Evolutionary conservation across 1,140 invertebrate species (phyloP), one percentile per base, ranked within the genome.

Genomic region (Lutraria rhynchaena): DNA sequence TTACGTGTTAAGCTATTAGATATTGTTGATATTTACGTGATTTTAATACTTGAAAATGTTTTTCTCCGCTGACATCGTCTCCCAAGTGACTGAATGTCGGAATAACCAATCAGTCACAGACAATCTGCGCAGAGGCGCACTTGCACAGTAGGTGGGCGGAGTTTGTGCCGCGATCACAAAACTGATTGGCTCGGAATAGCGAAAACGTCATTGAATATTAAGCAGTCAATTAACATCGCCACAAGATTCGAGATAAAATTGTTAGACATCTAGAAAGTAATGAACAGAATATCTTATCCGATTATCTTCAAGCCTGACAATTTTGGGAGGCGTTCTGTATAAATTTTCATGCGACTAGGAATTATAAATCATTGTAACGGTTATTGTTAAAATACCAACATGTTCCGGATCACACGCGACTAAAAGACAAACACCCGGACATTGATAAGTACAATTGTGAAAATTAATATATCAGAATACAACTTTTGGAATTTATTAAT

Each of bases 201-300:
- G 41, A 51, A 75, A 49, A 49, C 44, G 57, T 60, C 44, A 44
- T 58, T 29, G 55, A 61, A 46, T 31, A 75, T 60, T 75, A 75
- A n/a, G 55, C 55, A 61, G 73, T 60, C 57, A 75, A 75, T 75
- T 75, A 75, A 61, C 73, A 75, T 41, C 44, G 24, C 57, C 27
- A 27, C 22, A n/a, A n/a, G 57, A 60, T 61, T 35, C n/a, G 29
- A 19, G 73, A 60, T 75, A 44, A 46, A 37, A 57, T 73, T 31
- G 37, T 70, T 33, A 17, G 55, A 73, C 55, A 41, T 44, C 27
- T 61, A 61, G 58, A 75, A 75, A 75, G 58, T 75, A 75, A 61
- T 61, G 73, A 60, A 61, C 44, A 33, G 5, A 15, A 31, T 58
- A 73, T 57, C 55, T 73, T 73, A 73, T 58, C 51, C 57, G 70